These are phyloP conservation scores for Pachymerium ferrugineum DNA, from an alignment of 2,888 invertebrate genomes.

Conservation along the genomic window DNA sequence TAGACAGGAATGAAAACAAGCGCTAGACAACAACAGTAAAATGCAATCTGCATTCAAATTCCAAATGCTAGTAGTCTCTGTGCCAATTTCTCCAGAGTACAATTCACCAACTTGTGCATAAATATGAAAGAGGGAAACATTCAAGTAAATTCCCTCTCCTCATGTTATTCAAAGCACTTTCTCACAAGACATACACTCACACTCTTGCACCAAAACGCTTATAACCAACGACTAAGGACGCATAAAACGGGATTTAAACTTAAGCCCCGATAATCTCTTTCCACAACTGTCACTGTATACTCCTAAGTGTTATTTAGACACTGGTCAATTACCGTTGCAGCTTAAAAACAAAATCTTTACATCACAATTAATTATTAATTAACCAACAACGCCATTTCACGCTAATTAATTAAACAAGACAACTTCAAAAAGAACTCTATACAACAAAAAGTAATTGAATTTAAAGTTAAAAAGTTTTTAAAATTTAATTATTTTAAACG, in stretches of 20 bases:
- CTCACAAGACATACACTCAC: neutral
- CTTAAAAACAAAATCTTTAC: neutral
- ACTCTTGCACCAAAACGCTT: neutral
- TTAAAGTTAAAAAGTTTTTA: no score
- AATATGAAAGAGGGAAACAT: neutral
- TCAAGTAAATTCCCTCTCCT: neutral
- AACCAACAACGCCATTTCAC: neutral
- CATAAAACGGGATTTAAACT: neutral
- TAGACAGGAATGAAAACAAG: neutral
- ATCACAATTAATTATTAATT: neutral
- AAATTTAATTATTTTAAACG: no score
- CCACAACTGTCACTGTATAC: neutral
- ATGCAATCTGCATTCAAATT: neutral
- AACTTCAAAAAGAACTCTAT: no score
- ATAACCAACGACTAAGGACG: no score
- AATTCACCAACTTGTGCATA: neutral
- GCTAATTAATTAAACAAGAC: neutral
- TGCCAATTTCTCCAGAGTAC: slow-evolving; percentile 7
- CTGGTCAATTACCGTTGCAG: neutral
- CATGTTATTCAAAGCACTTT: neutral
- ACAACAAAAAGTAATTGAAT: no score
- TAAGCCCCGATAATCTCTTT: slow-evolving; percentile 3
- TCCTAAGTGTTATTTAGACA: neutral
- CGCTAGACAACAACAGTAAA: neutral
- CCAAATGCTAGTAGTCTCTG: neutral